Evolutionary conservation across 2,888 invertebrate genomes (phyloP).

Genomic region (Brenthis ino): DNA sequence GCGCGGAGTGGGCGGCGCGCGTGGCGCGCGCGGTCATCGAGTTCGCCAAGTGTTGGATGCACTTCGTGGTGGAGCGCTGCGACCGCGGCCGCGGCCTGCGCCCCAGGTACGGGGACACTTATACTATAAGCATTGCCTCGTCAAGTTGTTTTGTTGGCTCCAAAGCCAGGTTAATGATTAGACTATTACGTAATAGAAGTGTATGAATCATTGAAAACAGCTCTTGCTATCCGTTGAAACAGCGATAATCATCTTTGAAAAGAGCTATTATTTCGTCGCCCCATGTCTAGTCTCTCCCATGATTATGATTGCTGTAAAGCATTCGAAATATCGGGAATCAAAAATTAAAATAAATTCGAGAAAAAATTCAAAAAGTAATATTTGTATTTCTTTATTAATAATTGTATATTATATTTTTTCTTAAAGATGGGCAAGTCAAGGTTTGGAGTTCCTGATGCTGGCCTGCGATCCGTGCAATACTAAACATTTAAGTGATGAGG

Average conservation of each 20-base stretch:
- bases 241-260: no score
- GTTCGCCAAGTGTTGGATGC: slow-evolving; percentile 91
- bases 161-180: no score
- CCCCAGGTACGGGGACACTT: slow-evolving; percentile 72
- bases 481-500: slow-evolving; percentile 87
- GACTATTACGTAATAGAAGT: no score
- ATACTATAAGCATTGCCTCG: no score
- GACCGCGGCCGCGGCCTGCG: slow-evolving; percentile 91
- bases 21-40: slow-evolving; percentile 65
- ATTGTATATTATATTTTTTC: neutral
- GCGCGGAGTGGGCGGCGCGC: slow-evolving; percentile 53
- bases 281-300: no score
- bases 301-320: no score
- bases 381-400: no score
- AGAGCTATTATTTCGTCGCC: no score
- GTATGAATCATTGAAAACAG: neutral
- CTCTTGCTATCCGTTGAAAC: neutral
- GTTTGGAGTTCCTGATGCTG: slow-evolving; percentile 92
- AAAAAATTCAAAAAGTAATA: no score
- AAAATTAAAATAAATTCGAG: no score
- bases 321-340: no score
- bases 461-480: slow-evolving; percentile 93
- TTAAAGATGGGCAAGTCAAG: slow-evolving; percentile 92
- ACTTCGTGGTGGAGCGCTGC: slow-evolving; percentile 91
- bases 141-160: no score